Percentiles rank a stretch among this genome's conserved stretches.
phyloP scores from a whole-genome alignment of 1,140 invertebrate genomes.

The Heliconius melpomene region DNA sequence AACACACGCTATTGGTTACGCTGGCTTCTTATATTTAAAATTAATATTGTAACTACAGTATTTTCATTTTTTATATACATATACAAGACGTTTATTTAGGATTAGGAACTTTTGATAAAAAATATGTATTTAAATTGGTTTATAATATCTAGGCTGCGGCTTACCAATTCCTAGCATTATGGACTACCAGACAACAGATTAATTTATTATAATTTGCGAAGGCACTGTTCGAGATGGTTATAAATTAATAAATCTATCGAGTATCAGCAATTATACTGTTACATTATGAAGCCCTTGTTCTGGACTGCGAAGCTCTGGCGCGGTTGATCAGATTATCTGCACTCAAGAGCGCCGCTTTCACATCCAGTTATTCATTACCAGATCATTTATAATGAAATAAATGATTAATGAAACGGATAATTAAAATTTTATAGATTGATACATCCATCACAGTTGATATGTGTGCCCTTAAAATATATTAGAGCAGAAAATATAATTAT shows the following conservation, averaged over 20 bases:
- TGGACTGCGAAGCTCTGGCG: slow-evolving; percentile 36
- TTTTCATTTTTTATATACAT: too few relatives aligned
- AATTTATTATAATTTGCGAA: slow-evolving; percentile 51
- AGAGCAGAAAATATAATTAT: neutral
- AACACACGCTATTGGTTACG: slow-evolving; percentile 44
- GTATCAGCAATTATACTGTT: slow-evolving; percentile 52
- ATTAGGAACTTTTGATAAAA: neutral
- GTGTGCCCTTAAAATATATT: neutral
- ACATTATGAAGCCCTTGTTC: slow-evolving; percentile 45
- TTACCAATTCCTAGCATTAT: neutral
- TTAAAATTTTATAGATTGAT: slow-evolving; percentile 34
- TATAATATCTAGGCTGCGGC: neutral
- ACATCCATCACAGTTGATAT: neutral
- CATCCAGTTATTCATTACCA: slow-evolving; percentile 39
- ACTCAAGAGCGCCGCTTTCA: slow-evolving; percentile 39
- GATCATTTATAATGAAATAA: slow-evolving; percentile 42
- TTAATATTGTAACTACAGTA: slow-evolving; percentile 45
- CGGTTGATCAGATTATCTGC: slow-evolving; percentile 43
- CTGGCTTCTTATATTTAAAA: slow-evolving; percentile 56
- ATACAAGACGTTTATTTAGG: too few relatives aligned
- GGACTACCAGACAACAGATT: slow-evolving; percentile 21
- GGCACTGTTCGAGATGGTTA: slow-evolving; percentile 55
- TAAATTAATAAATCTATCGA: slow-evolving; percentile 66
- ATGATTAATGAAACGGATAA: slow-evolving; percentile 44
- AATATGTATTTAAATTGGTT: neutral